phyloP scores from a whole-genome alignment of 1,140 invertebrate species.

The Sarcophaga bullata region DNA sequence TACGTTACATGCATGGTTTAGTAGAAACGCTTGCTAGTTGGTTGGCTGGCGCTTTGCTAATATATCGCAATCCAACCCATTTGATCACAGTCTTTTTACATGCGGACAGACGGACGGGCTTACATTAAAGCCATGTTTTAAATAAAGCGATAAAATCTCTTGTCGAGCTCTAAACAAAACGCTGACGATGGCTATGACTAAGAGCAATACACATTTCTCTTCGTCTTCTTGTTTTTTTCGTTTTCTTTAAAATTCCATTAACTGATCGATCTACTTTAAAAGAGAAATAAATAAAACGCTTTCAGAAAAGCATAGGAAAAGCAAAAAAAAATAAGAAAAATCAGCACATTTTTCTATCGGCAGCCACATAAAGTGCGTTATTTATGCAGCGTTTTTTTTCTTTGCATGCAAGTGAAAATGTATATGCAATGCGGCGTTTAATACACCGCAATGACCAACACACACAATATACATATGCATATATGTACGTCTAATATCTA shows the following conservation, averaged over 20 bases:
- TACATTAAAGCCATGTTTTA: no score
- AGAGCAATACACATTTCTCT: background rate
- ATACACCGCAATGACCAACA: background rate
- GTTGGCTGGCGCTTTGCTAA: no score
- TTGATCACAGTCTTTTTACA: no score
- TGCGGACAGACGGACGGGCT: no score
- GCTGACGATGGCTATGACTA: background rate
- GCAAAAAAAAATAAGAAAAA: no score
- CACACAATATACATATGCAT: background rate
- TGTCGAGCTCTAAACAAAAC: background rate
- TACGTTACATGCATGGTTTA: no score
- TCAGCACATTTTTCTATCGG: no score
- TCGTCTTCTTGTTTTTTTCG: no score
- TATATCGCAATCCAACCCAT: no score
- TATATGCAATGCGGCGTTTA: background rate
- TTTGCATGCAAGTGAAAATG: slow-evolving; percentile 6
- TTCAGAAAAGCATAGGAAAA: background rate
- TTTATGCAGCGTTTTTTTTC: background rate
- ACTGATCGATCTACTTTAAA: slow-evolving; percentile 24
- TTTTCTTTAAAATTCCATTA: background rate
- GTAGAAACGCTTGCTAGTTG: no score
- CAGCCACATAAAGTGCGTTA: background rate
- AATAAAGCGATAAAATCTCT: background rate
- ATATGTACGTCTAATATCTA: background rate
- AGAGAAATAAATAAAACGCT: background rate